phyloP scores from a whole-genome alignment of 1,140 invertebrate species.

The Hermatobates lingyangjiaoensis region DNA sequence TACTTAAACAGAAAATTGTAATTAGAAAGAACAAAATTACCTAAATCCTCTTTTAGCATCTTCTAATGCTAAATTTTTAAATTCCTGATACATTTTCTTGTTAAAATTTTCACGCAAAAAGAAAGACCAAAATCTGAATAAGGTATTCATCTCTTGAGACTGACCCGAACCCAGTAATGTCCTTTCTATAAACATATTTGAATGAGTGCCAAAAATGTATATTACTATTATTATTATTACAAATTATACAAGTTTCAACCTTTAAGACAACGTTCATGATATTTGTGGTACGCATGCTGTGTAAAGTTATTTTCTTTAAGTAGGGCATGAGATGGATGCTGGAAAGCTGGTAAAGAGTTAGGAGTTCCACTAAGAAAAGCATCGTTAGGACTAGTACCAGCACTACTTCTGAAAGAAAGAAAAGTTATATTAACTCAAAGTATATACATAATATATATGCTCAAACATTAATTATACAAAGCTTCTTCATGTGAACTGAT shows the following conservation, averaged over 20 bases:
- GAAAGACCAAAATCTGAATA: slow-evolving; percentile 98
- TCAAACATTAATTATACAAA: too few species aligned
- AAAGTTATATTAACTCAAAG: too few species aligned
- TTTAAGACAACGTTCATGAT: slow-evolving; percentile 80
- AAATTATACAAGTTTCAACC: slow-evolving; percentile 29
- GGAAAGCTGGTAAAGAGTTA: slow-evolving; percentile 72
- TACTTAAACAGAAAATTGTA: too few species aligned
- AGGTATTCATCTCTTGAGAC: slow-evolving; percentile 91
- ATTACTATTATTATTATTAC: neutral
- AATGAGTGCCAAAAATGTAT: neutral
- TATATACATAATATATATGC: too few species aligned
- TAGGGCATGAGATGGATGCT: slow-evolving; percentile 87
- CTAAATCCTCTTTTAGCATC: slow-evolving; percentile 80
- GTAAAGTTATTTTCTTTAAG: slow-evolving; percentile 96
- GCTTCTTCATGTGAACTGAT: too few species aligned
- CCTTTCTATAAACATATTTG: slow-evolving; percentile 41
- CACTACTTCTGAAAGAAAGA: slow-evolving; percentile 51
- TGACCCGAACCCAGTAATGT: slow-evolving; percentile 80
- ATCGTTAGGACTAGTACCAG: slow-evolving; percentile 50
- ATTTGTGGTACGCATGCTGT: slow-evolving; percentile 91
- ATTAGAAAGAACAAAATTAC: too few species aligned
- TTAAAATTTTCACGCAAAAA: slow-evolving; percentile 97
- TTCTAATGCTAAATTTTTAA: slow-evolving; percentile 72
- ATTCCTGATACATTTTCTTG: slow-evolving; percentile 95
- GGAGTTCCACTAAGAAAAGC: slow-evolving; percentile 46